Base-by-base conservation (phyloP, 2,888 invertebrate species). In the Trilocha varians region DNA sequence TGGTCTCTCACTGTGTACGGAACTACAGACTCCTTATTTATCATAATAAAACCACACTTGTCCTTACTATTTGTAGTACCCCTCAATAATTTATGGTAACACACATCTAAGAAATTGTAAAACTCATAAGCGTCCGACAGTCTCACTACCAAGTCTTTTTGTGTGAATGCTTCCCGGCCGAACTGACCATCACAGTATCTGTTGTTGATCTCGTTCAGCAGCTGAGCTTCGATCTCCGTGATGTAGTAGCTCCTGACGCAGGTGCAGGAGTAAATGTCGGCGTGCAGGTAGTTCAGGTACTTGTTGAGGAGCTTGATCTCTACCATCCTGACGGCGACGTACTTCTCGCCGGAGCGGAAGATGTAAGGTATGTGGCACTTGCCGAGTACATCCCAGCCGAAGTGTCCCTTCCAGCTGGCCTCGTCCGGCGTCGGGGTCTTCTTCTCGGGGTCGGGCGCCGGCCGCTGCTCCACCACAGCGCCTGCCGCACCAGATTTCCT, bases 201-300 rank as follows among this genome's bases (percentile, higher is more conserved):
- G 50, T 91, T 88, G 77, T 98, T 98, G 55, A 98, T 96, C 77
- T 98, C 97, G 62, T 95, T 96, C 37, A 98, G 87, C 14, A 98
- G 87, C 52, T 94, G 91, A 40, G 96, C 93, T 79, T 98, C 98
- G 0, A 92, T 91, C 51, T 95, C 94, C 0, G 96, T 96, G 53
- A 97, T 95, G 71, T 95, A 97, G 75, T 96, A 96, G 83, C 96
- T 96, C 53, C 94, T 89, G 55, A 98, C 94, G 70, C 94, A 95
- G 11, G 95, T 95, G 75, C 96, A 96, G 51, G 93, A 94, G 75
- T 95, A 95, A 51, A 96, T 93, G 67, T 95, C 95, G 52, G 93
- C 92, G 70, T 97, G 96, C 40, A 97, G 88, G 68, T 93, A 94
- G 70, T 91, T 93, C 62, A 96, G 89, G 83, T 95, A 94, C 80